Percentiles rank a stretch among this genome's conserved stretches.
Conservation (phyloP, 2,888 invertebrate genomes). For the Caenorhabditis uteleia region DNA sequence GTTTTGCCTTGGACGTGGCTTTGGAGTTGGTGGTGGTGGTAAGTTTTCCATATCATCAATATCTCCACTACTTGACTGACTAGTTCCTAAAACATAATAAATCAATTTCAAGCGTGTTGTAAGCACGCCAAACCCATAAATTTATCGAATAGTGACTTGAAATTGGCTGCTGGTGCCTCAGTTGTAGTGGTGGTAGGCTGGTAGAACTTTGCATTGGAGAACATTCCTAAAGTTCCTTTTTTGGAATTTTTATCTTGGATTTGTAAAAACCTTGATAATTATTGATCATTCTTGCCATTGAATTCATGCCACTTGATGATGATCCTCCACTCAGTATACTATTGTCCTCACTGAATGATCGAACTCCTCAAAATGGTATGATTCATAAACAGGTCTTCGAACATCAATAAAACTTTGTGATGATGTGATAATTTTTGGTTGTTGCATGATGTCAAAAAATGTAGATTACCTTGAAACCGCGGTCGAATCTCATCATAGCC, state of each 20-base stretch:
- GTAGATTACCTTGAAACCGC: constrained; percentile 40
- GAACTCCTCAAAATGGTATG: constrained; percentile 23
- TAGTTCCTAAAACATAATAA: constrained; percentile 34
- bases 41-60: constrained; percentile 37
- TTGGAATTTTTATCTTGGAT: not conserved
- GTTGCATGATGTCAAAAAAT: too few relatives aligned
- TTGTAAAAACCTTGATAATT: constrained; percentile 42
- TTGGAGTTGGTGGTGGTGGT: constrained; percentile 50
- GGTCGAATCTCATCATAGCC: constrained; percentile 31
- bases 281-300: constrained; percentile 44
- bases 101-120: not conserved
- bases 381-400: not conserved
- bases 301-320: constrained; percentile 29
- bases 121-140: constrained; percentile 45
- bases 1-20: constrained; percentile 39
- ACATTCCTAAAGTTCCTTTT: constrained; percentile 23
- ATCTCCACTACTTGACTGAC: constrained; percentile 22
- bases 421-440: constrained; percentile 7
- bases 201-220: constrained; percentile 30
- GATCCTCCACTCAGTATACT: constrained; percentile 44
- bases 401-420: constrained; percentile 20
- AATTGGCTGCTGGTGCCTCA: constrained; percentile 39
- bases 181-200: constrained; percentile 39
- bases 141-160: constrained; percentile 46
- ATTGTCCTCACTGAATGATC: constrained; percentile 50